These are phyloP conservation scores for Clivina fossor DNA, from an alignment of 2,888 invertebrate species.

Conservation along the genomic window DNA sequence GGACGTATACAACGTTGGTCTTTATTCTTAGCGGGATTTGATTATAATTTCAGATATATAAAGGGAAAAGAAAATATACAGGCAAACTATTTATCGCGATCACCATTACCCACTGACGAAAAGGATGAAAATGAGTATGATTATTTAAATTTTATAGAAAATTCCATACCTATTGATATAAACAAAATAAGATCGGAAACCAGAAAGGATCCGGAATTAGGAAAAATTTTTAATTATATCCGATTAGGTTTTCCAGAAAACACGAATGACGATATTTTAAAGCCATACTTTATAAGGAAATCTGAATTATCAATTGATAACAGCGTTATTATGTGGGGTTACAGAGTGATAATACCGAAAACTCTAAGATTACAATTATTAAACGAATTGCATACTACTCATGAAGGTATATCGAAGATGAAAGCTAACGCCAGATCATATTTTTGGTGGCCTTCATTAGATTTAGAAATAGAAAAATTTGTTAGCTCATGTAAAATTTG, in stretches of 20 bases:
- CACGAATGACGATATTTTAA: neutral
- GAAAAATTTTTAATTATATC: neutral
- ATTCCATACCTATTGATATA: neutral
- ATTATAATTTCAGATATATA: constrained; percentile 35
- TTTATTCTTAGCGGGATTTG: constrained; percentile 35
- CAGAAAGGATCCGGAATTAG: neutral
- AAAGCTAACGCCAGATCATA: constrained; percentile 42
- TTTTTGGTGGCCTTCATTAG: constrained; percentile 44
- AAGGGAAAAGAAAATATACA: constrained; percentile 31
- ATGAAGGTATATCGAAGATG: constrained; percentile 41
- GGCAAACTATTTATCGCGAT: constrained; percentile 33
- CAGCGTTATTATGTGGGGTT: constrained; percentile 27
- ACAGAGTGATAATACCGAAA: constrained; percentile 37
- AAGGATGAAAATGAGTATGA: no score
- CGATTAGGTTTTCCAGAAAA: neutral
- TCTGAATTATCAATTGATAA: neutral
- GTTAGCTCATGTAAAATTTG: constrained; percentile 42
- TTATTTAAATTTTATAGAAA: constrained; percentile 1
- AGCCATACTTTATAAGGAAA: neutral
- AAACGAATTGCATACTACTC: constrained; percentile 39
- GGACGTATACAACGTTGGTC: constrained; percentile 45
- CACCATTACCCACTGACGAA: no score
- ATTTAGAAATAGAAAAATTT: constrained; percentile 42
- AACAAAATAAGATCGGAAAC: constrained; percentile 3
- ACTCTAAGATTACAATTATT: constrained; percentile 31